A percentile compares a stretch with the other conserved stretches of the same genome.
phyloP scores from a whole-genome alignment of 2,888 invertebrate species.

The Digitonthophagus gazella region DNA sequence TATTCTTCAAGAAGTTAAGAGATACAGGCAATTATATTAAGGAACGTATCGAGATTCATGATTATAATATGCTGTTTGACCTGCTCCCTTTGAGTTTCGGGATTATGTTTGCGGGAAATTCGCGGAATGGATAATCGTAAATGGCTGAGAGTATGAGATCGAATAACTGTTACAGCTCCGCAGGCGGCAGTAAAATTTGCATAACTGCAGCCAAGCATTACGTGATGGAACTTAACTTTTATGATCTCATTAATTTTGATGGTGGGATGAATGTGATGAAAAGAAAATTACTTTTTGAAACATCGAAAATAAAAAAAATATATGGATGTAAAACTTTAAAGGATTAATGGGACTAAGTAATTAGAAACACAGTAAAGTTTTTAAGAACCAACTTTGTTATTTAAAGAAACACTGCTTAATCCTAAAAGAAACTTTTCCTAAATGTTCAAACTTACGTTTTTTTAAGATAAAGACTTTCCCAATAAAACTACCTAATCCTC shows the following conservation, averaged over 20 bases:
- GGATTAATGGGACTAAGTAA: no score
- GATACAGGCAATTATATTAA: no score
- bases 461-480: not conserved
- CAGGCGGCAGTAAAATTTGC: not conserved
- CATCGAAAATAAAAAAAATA: no score
- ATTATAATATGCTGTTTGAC: no score
- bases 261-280: not conserved
- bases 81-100: not conserved
- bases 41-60: no score
- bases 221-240: not conserved
- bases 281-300: not conserved
- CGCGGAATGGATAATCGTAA: not conserved
- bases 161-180: not conserved
- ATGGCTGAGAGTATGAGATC: not conserved
- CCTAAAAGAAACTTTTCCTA: not conserved
- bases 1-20: no score
- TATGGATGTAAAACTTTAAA: no score
- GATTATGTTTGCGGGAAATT: not conserved
- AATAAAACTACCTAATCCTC: not conserved
- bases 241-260: not conserved
- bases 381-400: no score
- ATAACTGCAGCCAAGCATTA: not conserved
- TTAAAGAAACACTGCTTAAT: no score
- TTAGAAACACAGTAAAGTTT: no score
- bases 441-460: not conserved